Conservation (phyloP, 1,140 invertebrate species). For the Elysia chlorotica region DNA sequence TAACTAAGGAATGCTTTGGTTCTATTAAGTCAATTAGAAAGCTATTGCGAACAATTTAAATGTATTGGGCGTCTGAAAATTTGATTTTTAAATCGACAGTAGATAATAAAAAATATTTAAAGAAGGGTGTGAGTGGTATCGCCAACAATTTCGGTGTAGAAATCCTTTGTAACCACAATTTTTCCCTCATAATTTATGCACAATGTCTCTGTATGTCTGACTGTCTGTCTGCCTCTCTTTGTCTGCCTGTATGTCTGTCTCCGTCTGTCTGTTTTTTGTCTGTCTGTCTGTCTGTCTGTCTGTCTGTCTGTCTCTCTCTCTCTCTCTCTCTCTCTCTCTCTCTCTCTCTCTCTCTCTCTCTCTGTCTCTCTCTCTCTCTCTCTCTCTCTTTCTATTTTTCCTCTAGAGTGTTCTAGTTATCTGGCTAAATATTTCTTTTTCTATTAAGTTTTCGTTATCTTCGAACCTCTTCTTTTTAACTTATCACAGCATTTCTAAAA, state of each 20-base stretch:
- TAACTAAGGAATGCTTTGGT: too few species aligned
- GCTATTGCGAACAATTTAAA: too few species aligned
- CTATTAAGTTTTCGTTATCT: background rate
- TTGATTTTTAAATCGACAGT: too few species aligned
- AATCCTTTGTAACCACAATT: too few species aligned
- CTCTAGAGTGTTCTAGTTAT: too few species aligned
- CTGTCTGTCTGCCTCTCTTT: background rate
- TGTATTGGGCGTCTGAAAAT: too few species aligned
- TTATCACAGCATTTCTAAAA: background rate
- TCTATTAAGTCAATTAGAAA: too few species aligned
- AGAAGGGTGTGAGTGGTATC: too few species aligned
- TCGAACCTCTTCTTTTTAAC: background rate
- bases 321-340: background rate
- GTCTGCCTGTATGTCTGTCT: background rate
- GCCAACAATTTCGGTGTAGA: too few species aligned
- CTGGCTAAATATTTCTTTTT: background rate
- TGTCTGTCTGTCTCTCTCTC: background rate
- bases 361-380: background rate
- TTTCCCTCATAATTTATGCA: too few species aligned
- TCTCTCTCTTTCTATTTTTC: background rate
- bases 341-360: background rate
- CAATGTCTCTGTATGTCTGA: too few species aligned
- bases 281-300: background rate
- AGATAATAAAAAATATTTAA: too few species aligned
- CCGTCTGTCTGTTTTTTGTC: background rate